Base-by-base conservation (phyloP, 2,888 invertebrate genomes). In the Lithophane ornitopus region DNA sequence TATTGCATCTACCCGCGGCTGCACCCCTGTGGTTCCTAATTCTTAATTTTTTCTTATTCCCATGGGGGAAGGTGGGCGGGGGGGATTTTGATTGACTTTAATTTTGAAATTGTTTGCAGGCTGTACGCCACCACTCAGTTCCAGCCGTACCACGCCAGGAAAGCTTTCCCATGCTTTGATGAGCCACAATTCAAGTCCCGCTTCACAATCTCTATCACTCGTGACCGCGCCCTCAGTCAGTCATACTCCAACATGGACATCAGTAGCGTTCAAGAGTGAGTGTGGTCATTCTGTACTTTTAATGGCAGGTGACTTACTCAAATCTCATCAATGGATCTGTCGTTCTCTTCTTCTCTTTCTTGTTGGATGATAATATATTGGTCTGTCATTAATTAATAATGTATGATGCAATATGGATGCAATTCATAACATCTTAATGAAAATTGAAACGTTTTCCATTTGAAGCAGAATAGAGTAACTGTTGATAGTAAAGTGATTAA, bases 81-180 rank as follows among this genome's bases (percentile, higher is more conserved):
- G 49, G 22, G 22, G 22, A n/a, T n/a, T n/a, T n/a, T 59, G 11
- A 6, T 16, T 39, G 2, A 63, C 8, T n/a, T 65, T 12, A 28
- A 8, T 46, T n/a, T 56, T 66, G 14, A 6, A 12, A 6, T 26
- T 14, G 34, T 74, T 92, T 93, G 22, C 86, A 96, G 96, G 28
- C 85, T 91, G 49, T 96, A 96, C 84, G 96, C 96, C 2, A 97
- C 98, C 9, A 98, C 98, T 0, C 98, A 98, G 91, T 98, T 98
- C 92, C 98, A 98, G 85, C 97, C 98, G 0, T 98, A 97, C 80
- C 97, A 98, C 88, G 98, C 98, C 0, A 97, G 98, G 80, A 97
- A 97, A 88, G 98, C 98, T 0, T 99, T 99, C 92, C 99, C 99
- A 0, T 98, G 98, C 93, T 98, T 98, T 87, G 99, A 99, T 89